Conservation (phyloP, 2,113 vertebrate genomes). For the Helogale parvula region DNA sequence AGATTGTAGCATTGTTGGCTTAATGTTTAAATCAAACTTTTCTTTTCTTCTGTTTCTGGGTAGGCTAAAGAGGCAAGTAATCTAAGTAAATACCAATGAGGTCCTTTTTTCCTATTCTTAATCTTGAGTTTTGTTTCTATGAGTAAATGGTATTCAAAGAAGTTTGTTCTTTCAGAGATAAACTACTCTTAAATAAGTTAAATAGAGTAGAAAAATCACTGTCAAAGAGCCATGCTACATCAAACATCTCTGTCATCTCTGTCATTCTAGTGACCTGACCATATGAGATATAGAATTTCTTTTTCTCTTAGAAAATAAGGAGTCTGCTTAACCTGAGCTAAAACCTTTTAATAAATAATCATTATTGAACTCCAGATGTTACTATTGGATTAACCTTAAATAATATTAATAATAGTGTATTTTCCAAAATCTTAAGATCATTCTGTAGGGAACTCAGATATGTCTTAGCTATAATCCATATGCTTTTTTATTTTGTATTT, state of each 20-base stretch:
- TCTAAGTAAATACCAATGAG: constrained; percentile 16
- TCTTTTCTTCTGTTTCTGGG: not conserved
- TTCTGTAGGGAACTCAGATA: not conserved
- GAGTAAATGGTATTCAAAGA: constrained; percentile 1
- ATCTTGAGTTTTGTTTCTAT: constrained; percentile 7
- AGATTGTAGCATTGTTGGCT: not conserved
- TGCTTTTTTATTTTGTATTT: constrained; percentile 11
- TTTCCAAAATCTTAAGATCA: constrained; percentile 48
- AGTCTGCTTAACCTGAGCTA: constrained; percentile 26
- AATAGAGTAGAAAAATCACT: constrained; percentile 36
- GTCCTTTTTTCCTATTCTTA: not conserved
- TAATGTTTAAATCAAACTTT: constrained; percentile 51
- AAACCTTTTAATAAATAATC: not conserved
- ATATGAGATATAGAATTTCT: not conserved
- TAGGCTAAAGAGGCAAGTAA: constrained; percentile 39
- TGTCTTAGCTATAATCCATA: not conserved
- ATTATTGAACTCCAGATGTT: constrained; percentile 9
- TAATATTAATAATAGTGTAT: constrained; percentile 31
- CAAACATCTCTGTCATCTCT: not conserved
- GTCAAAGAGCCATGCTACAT: not conserved
- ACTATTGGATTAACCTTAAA: constrained; percentile 34
- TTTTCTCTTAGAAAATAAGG: constrained; percentile 51
- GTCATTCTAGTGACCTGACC: not conserved
- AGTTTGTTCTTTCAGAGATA: constrained; percentile 40
- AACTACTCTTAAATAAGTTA: constrained; percentile 37